Evolutionary conservation across 2,888 invertebrate genomes (phyloP), one percentile per base, ranked within the genome.

Genomic region (Yponomeuta plumbellus): DNA sequence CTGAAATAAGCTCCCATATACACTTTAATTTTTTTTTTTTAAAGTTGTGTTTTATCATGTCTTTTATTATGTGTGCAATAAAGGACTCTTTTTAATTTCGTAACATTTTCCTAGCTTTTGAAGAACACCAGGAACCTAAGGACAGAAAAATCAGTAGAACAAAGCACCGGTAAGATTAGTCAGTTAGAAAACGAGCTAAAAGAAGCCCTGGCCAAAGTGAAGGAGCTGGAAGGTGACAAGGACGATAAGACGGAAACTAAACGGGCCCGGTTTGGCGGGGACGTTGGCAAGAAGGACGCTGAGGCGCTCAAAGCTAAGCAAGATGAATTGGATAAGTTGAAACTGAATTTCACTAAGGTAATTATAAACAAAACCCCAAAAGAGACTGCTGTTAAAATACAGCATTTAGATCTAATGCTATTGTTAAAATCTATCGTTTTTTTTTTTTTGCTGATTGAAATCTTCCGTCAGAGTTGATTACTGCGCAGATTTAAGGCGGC

Each of bases 131-230:
- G 94, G 85, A 81, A 88, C 20, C 75, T 91, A 65, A 92, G 88
- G 78, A 78, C 85, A 34, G 93, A 93, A 69, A 93, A 92, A 80
- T 84, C 91, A 22, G 73, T 91, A 63, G 93, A 93, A 74, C 92
- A 92, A 73, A 92, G 93, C 71, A 88, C 93, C 68, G 93, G 92
- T 69, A 94, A 93, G 85, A 91, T 95, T 69, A 91, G 83, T 44
- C 87, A 92, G 66, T 77, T 95, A 71, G 95, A 95, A 83, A 91
- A 87, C 44, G 93, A 94, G 79, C 80, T 94, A 63, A 92, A 92
- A 72, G 92, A 93, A 74, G 92, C 93, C 22, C 86, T 92, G 72
- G 84, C 83, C 59, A 93, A 92, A 85, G 84, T 94, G 61, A 93
- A 92, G 75, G 92, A 92, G 70, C 78, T 92, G 22, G 92, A 93